These are phyloP conservation scores for Cavia porcellus DNA, from an alignment of 2,113 vertebrate species.

Conservation along the genomic window DNA sequence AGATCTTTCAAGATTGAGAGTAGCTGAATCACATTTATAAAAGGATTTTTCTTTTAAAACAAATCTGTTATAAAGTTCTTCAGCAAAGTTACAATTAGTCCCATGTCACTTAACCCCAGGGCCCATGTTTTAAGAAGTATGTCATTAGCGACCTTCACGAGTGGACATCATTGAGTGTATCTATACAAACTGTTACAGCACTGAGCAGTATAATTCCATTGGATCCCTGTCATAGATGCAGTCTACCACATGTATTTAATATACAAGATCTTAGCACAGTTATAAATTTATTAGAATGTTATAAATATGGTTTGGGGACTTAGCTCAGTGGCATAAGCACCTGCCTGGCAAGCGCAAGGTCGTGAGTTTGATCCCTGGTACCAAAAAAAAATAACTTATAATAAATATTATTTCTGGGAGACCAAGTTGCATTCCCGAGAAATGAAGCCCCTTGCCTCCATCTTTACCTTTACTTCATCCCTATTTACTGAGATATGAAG, in stretches of 20 bases:
- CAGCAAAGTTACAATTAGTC: background rate
- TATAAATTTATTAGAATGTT: background rate
- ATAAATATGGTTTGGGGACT: background rate
- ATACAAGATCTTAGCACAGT: background rate
- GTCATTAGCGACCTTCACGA: background rate
- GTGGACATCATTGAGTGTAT: background rate
- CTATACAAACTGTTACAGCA: background rate
- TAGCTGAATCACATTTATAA: background rate
- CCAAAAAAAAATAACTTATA: background rate
- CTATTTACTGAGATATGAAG: background rate
- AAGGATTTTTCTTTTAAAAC: slow-evolving; percentile 13
- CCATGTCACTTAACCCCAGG: background rate
- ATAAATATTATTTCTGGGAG: background rate
- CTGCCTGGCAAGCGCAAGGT: too few relatives aligned
- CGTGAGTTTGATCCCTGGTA: too few relatives aligned
- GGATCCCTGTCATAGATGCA: background rate
- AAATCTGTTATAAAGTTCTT: background rate
- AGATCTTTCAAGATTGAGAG: background rate
- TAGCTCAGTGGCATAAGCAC: too few relatives aligned
- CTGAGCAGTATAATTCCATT: background rate
- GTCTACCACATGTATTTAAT: background rate
- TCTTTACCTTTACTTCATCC: background rate
- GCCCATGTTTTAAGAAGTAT: background rate
- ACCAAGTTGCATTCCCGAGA: background rate
- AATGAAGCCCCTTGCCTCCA: background rate